Evolutionary conservation across 2,797 vertebrate genomes (phyloP), one percentile per base, ranked within the genome.

Genomic region (Telmatherina bonti): DNA sequence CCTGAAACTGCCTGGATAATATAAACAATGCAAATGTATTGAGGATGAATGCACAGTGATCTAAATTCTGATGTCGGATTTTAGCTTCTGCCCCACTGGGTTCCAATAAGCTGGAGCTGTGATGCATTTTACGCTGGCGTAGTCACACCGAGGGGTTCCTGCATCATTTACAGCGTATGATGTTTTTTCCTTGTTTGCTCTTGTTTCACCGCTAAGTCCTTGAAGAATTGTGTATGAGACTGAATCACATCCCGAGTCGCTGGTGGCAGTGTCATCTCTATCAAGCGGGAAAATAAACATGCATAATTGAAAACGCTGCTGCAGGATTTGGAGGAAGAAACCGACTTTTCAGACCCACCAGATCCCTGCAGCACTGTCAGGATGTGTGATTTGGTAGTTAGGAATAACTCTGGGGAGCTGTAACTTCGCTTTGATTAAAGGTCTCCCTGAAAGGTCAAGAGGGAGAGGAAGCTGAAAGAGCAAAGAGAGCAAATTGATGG

Each of bases 371-470:
- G 81, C 56, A 26, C 26, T 53, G 77, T 78, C 72, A 30, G 82
- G 69, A 72, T 55, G 57, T 78, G 73, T 75, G 76, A 81, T 76
- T 35, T 2, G 22, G 16, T 83, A 36, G 84, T 88, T 84, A 85
- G 85, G 69, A 0, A 3, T 5, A 66, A 43, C 86, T 68, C 62
- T 8, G 33, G 83, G 83, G 83, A 80, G 79, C 61, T 30, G 56
- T 74, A 73, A 67, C 76, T 79, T 67, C 26, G 62, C 85, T 82
- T 79, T 82, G 82, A 91, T 86, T 88, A 89, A 85, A 88, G 80
- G 88, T 81, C 81, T 72, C 64, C 26, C 30, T 29, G 56, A 89
- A 89, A 90, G 89, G 86, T 89, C 85, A 82, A 82, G 78, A 79
- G 79, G 53, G 72, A 85, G 55, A 58, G 53, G 60, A 57, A 61